Evolutionary conservation across 2,888 invertebrate species (phyloP).

Genomic region (Pomacea canaliculata): DNA sequence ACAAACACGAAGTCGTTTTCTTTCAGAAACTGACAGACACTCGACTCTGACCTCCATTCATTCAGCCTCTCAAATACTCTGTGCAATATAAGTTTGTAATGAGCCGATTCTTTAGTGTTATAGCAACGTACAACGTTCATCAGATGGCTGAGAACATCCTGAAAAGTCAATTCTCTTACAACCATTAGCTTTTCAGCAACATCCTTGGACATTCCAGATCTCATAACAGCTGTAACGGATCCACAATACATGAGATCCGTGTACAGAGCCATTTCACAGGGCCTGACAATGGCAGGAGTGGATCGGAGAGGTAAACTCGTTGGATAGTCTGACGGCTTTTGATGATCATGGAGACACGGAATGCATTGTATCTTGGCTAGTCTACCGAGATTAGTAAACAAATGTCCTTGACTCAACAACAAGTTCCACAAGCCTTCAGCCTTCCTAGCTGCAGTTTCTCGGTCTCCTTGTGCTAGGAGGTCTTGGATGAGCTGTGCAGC

Average conservation of each 20-base stretch:
- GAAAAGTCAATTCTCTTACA: neutral
- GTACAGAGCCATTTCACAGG: slow-evolving; percentile 33
- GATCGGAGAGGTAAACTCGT: slow-evolving; percentile 23
- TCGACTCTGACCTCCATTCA: neutral
- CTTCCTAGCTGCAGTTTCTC: neutral
- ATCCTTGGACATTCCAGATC: neutral
- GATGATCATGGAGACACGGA: slow-evolving; percentile 21
- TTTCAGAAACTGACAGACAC: neutral
- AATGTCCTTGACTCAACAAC: neutral
- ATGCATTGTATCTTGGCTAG: neutral
- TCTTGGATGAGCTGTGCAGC: slow-evolving; percentile 27
- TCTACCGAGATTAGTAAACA: neutral
- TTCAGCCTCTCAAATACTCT: slow-evolving; percentile 15
- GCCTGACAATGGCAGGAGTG: slow-evolving; percentile 29
- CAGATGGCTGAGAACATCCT: slow-evolving; percentile 20
- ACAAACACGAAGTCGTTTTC: neutral
- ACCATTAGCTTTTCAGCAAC: neutral
- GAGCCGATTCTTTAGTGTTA: neutral
- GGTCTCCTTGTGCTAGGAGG: neutral
- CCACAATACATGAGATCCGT: slow-evolving; percentile 30
- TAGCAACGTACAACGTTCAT: slow-evolving; percentile 3
- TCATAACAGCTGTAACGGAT: slow-evolving; percentile 36
- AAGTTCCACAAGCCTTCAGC: neutral
- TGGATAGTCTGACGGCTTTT: slow-evolving; percentile 34
- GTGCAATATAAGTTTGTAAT: slow-evolving; percentile 8